Evolutionary conservation across 2,797 vertebrate species (phyloP).

Genomic region (Pelobates cultripes): DNA sequence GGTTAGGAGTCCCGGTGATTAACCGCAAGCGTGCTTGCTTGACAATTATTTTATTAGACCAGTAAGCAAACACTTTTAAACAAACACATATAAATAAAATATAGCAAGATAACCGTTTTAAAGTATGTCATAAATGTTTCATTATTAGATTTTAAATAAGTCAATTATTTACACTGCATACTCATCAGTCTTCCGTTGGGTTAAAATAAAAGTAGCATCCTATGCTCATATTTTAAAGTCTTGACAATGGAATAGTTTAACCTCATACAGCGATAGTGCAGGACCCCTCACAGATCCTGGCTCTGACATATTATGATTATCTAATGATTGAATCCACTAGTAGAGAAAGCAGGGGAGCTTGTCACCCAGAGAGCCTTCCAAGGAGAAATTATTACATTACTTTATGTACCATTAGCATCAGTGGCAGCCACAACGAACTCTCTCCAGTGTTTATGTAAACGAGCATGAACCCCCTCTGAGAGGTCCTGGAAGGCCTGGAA

Average conservation of each 20-base stretch:
- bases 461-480: constrained; percentile 70
- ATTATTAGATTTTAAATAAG: too few relatives aligned
- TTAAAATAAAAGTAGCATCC: constrained; percentile 62
- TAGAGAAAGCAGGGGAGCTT: constrained; percentile 76
- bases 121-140: too few relatives aligned
- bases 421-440: constrained; percentile 74
- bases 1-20: too few relatives aligned
- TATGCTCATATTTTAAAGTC: constrained; percentile 64
- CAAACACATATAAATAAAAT: too few relatives aligned
- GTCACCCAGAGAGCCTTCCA: constrained; percentile 77
- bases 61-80: too few relatives aligned
- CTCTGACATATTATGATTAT: constrained; percentile 79
- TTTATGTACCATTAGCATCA: constrained; percentile 77
- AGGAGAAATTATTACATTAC: constrained; percentile 82
- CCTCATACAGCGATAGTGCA: constrained; percentile 67
- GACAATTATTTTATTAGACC: too few relatives aligned
- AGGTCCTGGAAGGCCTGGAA: constrained; percentile 76
- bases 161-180: too few relatives aligned
- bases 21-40: too few relatives aligned
- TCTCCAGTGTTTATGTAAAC: constrained; percentile 81
- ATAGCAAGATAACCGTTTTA: too few relatives aligned
- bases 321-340: constrained; percentile 84
- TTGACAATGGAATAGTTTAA: constrained; percentile 64
- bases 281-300: constrained; percentile 74
- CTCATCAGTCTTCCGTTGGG: background rate